Base-by-base conservation (phyloP, 2,113 vertebrate species). In the Catharus fuscescens region DNA sequence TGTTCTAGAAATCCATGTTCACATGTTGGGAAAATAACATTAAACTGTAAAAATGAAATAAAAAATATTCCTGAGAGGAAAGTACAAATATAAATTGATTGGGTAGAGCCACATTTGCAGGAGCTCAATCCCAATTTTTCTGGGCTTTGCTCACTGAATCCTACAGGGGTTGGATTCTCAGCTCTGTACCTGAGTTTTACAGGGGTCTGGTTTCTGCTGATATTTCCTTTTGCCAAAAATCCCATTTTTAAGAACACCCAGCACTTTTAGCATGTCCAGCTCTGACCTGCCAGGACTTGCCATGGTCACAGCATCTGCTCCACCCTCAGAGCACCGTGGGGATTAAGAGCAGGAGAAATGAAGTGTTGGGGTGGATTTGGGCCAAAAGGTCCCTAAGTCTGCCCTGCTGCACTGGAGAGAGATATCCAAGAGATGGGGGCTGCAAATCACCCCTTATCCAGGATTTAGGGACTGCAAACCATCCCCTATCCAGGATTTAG, bases 241-340 rank as follows among this genome's bases (percentile, higher is more conserved):
- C 52, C 42, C 17, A 2, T 47, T 87, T 78, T 42, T 54, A 62
- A 47, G 25, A 10, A 23, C 3, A 6, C 3, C 54, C 29, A 40
- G 52, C 23, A 18, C 24, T 66, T 48, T 9, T 7, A 5, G 47
- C 28, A 10, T 1, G 14, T 47, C 32, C 85, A 89, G 56, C 36
- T 69, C n/a, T 73, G 48, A 73, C 19, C 50, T 76, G 28, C n/a
- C n/a, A 66, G 18, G 44, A 26, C 44, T 62, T 36, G 52, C 45
- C 19, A 6, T 12, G 32, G 26, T 10, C 52, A 10, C 0, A 0
- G 52, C n/a, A 42, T 38, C 52, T 88, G 29, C 65, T 81, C 14
- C 18, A 12, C 32, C 61, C 40, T 64, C 44, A 65, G 70, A 82
- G 18, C 53, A 25, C 20, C 0, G 0, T 13, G 53, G 18, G 47